These are phyloP conservation scores for Halichoeres trimaculatus DNA, from an alignment of 2,113 vertebrate species.

Conservation along the genomic window DNA sequence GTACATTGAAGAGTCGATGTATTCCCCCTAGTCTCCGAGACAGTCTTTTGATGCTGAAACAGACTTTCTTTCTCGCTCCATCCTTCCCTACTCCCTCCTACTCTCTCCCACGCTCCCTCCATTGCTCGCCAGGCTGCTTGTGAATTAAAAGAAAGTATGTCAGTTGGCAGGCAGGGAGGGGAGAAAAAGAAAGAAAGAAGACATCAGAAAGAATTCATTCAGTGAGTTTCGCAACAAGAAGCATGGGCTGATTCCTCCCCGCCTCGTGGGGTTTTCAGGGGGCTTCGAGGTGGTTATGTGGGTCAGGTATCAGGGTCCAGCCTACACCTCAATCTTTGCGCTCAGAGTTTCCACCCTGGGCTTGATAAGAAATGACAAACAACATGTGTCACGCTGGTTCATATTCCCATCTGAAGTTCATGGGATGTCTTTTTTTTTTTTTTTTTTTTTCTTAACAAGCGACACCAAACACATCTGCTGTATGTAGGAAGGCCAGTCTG, in stretches of 20 bases:
- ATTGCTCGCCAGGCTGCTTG: constrained; percentile 52
- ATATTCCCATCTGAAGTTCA: not conserved
- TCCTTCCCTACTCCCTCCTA: constrained; percentile 57
- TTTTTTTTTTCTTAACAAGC: constrained; percentile 29
- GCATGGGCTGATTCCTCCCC: constrained; percentile 22
- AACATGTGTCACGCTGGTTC: not conserved
- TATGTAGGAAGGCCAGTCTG: not conserved
- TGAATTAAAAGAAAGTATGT: constrained; percentile 80
- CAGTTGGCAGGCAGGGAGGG: constrained; percentile 69
- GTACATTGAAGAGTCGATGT: constrained; percentile 56
- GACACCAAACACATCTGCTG: constrained; percentile 17
- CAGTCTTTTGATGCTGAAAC: constrained; percentile 72
- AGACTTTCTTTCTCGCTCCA: constrained; percentile 66
- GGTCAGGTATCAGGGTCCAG: constrained; percentile 36
- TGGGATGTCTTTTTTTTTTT: constrained; percentile 8
- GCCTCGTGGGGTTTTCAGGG: constrained; percentile 7
- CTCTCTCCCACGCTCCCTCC: constrained; percentile 68
- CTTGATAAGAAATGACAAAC: not conserved
- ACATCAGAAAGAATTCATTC: constrained; percentile 82
- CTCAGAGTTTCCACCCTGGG: not conserved
- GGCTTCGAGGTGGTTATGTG: constrained; percentile 38
- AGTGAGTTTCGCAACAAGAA: constrained; percentile 47
- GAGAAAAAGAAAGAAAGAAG: constrained; percentile 46
- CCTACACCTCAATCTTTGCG: constrained; percentile 11
- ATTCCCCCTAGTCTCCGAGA: constrained; percentile 69